A percentile compares a stretch with the other conserved stretches of the same genome.
These are phyloP conservation scores for Synanthedon tipuliformis DNA, from an alignment of 2,888 invertebrate species.

Conservation along the genomic window DNA sequence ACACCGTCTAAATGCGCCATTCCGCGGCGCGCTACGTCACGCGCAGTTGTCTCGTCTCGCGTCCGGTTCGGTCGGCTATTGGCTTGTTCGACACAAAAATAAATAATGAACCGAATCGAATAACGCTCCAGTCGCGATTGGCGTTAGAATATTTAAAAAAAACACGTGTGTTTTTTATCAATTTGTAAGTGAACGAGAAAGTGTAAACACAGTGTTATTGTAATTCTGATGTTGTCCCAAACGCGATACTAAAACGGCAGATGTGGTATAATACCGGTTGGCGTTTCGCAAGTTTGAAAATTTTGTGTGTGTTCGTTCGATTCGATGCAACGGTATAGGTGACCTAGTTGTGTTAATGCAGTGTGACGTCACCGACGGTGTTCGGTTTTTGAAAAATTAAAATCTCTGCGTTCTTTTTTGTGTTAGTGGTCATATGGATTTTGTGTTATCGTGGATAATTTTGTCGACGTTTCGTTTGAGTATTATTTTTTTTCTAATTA, in stretches of 20 bases:
- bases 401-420: neutral
- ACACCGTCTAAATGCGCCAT: constrained; percentile 36
- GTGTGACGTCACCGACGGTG: constrained; percentile 30
- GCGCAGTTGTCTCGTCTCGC: constrained; percentile 9
- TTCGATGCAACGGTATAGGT: constrained; percentile 22
- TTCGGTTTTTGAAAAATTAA: constrained; percentile 12
- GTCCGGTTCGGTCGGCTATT: no score
- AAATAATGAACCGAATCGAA: no score
- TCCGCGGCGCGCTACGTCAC: constrained; percentile 20
- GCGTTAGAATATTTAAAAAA: constrained; percentile 19
- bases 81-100: no score
- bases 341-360: constrained; percentile 31
- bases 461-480: no score
- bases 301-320: constrained; percentile 8
- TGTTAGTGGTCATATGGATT: neutral
- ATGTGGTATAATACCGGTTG: neutral
- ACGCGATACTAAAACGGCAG: neutral
- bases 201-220: neutral
- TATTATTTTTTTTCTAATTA: neutral
- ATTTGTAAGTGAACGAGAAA: neutral
- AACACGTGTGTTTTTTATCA: neutral
- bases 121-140: constrained; percentile 15
- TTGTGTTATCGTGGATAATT: neutral
- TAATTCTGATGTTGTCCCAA: neutral
- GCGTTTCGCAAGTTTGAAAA: constrained; percentile 11